Base-by-base conservation (phyloP, 2,113 vertebrate genomes). In the Oreotrochilus melanogaster region DNA sequence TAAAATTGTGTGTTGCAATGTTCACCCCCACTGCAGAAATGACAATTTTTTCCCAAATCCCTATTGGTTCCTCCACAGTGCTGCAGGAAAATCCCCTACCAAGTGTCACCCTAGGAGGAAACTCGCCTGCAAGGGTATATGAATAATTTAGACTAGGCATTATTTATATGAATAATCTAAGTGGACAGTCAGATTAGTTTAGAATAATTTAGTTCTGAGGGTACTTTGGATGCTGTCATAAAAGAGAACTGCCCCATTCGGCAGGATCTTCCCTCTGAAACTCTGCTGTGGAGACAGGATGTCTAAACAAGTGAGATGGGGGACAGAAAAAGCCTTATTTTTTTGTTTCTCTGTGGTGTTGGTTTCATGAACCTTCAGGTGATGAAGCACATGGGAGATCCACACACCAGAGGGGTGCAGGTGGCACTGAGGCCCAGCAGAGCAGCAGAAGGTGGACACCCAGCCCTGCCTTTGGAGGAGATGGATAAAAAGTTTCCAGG, bases 391-490 rank as follows among this genome's bases (percentile, higher is more conserved):
- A 7, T 3, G 17, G 18, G 3, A 27, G 78, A 42, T 11, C 33
- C 25, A n/a, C 27, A 3, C 0, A 9, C 22, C 4, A 13, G 65
- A 58, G 15, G 11, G 47, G n/a, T 71, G 28, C 14, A 10, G 57
- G 25, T 15, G 3, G 1, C 3, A 0, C 1, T 3, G 37, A 2
- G 7, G 45, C 33, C 18, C 30, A 28, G 66, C 27, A 37, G 22
- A 19, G 12, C 19, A 37, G 35, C 37, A 31, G 0, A 7, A 19
- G 9, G 0, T 6, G 33, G 27, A 9, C 54, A 57, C 13, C 56
- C 42, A 39, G 57, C 45, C 11, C 39, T 23, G 37, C 45, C 8
- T 25, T 48, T 23, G 47, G 21, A 11, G 47, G 47, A 48, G 47
- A 42, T 1, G 9, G 61, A 58, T 23, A 13, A 33, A 33, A 76